Evolutionary conservation across 2,113 vertebrate species (phyloP).

Genomic region (Synchiropus splendidus): DNA sequence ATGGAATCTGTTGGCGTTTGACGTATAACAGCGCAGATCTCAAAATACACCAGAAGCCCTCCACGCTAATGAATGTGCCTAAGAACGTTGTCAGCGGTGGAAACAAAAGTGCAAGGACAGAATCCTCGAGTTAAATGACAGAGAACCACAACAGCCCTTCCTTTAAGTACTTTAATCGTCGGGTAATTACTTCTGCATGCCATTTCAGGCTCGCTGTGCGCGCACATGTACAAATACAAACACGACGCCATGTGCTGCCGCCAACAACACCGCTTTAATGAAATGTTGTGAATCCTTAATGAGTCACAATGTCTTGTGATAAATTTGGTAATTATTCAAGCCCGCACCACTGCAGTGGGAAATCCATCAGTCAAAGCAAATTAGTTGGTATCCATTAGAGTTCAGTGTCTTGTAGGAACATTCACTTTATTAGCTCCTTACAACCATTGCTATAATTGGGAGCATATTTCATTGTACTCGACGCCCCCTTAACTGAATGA

Average conservation of each 20-base stretch:
- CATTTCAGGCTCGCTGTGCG: slow-evolving; percentile 39
- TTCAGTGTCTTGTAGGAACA: slow-evolving; percentile 87
- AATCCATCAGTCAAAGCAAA: slow-evolving; percentile 98
- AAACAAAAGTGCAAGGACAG: no score
- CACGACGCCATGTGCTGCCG: slow-evolving; percentile 57
- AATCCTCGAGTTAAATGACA: slow-evolving; percentile 39
- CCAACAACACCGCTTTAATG: slow-evolving; percentile 73
- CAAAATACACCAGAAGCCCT: slow-evolving; percentile 24
- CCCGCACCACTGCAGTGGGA: slow-evolving; percentile 76
- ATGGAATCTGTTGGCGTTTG: slow-evolving; percentile 24
- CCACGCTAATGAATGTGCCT: slow-evolving; percentile 29
- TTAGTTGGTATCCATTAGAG: slow-evolving; percentile 96
- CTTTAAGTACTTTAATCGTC: slow-evolving; percentile 55
- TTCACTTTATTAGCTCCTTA: slow-evolving; percentile 97
- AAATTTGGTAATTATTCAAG: slow-evolving; percentile 92
- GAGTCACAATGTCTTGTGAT: slow-evolving; percentile 80
- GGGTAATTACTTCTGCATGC: slow-evolving; percentile 53
- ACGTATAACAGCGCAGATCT: slow-evolving; percentile 27
- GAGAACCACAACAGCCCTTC: slow-evolving; percentile 32
- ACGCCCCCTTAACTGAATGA: slow-evolving; percentile 81
- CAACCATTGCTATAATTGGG: slow-evolving; percentile 98
- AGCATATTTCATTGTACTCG: slow-evolving; percentile 94
- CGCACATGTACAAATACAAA: slow-evolving; percentile 51
- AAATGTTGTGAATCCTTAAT: slow-evolving; percentile 76
- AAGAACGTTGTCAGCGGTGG: slow-evolving; percentile 15